Percentiles rank a stretch among this genome's conserved stretches.
phyloP scores from a whole-genome alignment of 2,888 invertebrate genomes.

The Rhagophthalmus giganteus region DNA sequence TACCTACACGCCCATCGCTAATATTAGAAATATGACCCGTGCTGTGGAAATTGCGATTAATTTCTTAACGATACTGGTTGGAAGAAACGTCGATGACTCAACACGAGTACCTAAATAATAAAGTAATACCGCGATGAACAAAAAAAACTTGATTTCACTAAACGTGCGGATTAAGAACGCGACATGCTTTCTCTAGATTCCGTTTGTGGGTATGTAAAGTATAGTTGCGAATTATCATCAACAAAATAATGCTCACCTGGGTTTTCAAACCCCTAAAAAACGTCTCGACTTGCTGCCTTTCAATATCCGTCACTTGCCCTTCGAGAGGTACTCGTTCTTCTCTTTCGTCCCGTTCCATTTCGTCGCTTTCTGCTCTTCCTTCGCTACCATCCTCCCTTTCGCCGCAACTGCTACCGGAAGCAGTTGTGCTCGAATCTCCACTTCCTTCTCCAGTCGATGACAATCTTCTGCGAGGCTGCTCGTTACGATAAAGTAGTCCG shows the following conservation, averaged over 20 bases:
- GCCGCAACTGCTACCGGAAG: constrained; percentile 57
- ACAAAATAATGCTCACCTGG: constrained; percentile 60
- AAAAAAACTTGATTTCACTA: too few relatives aligned
- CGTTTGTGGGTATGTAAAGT: too few relatives aligned
- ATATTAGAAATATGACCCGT: constrained; percentile 16
- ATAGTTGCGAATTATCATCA: too few relatives aligned
- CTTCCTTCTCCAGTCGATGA: constrained; percentile 65
- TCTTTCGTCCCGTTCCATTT: constrained; percentile 50
- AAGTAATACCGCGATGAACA: too few relatives aligned
- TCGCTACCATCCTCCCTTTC: constrained; percentile 62
- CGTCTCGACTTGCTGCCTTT: constrained; percentile 70
- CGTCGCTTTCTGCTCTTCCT: constrained; percentile 58
- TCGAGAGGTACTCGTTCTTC: constrained; percentile 52
- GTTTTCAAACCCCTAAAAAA: constrained; percentile 78
- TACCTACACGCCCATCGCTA: constrained; percentile 14
- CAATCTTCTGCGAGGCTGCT: constrained; percentile 56
- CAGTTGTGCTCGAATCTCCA: constrained; percentile 57
- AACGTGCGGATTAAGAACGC: too few relatives aligned
- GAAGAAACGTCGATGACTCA: too few relatives aligned
- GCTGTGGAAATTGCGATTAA: too few relatives aligned
- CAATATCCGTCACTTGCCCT: constrained; percentile 63
- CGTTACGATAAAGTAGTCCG: constrained; percentile 45
- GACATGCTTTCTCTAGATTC: too few relatives aligned
- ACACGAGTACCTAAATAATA: too few relatives aligned
- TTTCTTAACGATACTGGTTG: too few relatives aligned